phyloP scores from a whole-genome alignment of 2,888 invertebrate species.

The Stictocephala bisonia region DNA sequence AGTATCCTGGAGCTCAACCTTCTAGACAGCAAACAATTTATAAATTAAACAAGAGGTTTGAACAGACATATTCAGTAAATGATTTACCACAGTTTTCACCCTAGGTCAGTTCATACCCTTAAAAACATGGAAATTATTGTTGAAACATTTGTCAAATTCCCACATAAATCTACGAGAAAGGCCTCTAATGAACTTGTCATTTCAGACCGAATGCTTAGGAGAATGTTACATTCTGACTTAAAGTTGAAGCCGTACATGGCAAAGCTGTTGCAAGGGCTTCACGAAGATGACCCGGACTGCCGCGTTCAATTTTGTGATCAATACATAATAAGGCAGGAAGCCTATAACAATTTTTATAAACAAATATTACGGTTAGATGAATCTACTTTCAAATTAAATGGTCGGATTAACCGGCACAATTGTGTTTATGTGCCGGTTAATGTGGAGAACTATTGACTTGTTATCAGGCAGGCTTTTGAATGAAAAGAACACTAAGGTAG shows the following conservation, averaged over 20 bases:
- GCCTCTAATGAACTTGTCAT: constrained; percentile 2
- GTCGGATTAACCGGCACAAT: too few species aligned
- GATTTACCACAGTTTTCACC: too few species aligned
- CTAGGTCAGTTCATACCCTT: too few species aligned
- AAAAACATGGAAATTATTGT: too few species aligned
- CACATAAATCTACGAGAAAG: constrained; percentile 23
- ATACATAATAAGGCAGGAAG: constrained; percentile 36
- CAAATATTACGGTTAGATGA: constrained; percentile 11
- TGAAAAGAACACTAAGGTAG: too few species aligned
- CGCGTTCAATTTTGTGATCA: constrained; percentile 56
- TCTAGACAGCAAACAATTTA: too few species aligned
- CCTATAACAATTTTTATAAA: not conserved
- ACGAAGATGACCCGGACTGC: constrained; percentile 50
- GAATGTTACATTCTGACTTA: constrained; percentile 40
- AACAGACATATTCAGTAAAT: too few species aligned
- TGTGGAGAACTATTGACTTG: too few species aligned
- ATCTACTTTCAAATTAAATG: not conserved
- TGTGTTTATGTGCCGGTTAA: too few species aligned
- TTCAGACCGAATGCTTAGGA: constrained; percentile 4
- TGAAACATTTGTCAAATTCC: not conserved
- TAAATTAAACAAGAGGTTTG: too few species aligned
- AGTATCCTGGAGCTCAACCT: too few species aligned
- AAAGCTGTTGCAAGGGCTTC: constrained; percentile 50
- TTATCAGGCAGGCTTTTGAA: too few species aligned
- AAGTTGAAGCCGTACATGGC: constrained; percentile 48